Evolutionary conservation across 2,113 vertebrate genomes (phyloP).

Genomic region (Promerops cafer): DNA sequence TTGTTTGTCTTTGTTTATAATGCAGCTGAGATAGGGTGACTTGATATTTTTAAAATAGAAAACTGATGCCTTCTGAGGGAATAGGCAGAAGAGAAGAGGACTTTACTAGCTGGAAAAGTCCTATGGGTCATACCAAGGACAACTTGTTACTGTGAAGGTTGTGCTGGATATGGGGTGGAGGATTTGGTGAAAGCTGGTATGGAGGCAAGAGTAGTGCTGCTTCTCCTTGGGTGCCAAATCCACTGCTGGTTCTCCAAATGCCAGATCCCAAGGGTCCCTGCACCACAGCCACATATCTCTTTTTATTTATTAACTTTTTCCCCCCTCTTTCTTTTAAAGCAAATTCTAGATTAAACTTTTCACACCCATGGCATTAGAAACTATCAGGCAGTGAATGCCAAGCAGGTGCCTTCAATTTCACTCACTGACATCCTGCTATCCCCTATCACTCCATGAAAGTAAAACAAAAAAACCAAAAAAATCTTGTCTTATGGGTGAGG

Average conservation of each 20-base stretch:
- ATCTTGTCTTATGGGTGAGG: not conserved
- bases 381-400: not conserved
- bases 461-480: not conserved
- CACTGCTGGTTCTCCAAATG: not conserved
- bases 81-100: not conserved
- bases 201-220: not conserved
- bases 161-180: not conserved
- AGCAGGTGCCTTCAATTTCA: not conserved
- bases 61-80: constrained; percentile 49
- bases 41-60: constrained; percentile 64
- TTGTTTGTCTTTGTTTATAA: constrained; percentile 62
- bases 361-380: not conserved
- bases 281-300: not conserved
- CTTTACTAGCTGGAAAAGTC: constrained; percentile 36
- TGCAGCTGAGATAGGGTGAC: constrained; percentile 52
- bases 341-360: not conserved
- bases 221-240: not conserved
- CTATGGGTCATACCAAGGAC: constrained; percentile 44
- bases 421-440: not conserved
- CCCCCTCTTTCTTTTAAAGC: not conserved
- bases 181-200: not conserved
- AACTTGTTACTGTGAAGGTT: constrained; percentile 11
- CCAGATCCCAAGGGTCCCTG: not conserved
- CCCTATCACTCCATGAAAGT: not conserved
- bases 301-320: not conserved